Conservation (phyloP, 2,888 invertebrate species). For the Caenorhabditis parvicauda region DNA sequence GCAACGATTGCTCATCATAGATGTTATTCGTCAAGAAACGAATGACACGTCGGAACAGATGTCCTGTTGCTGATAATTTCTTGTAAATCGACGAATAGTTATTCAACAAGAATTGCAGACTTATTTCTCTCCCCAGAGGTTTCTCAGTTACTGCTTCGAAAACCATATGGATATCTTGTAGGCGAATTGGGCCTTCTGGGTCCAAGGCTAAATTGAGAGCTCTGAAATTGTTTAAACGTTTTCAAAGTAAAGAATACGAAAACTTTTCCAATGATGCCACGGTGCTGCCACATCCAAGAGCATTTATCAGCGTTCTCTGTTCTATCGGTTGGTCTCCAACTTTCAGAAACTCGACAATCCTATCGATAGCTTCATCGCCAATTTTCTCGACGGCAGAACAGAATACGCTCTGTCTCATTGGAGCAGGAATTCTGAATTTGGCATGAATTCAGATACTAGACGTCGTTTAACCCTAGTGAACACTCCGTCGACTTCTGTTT, state of each 20-base stretch:
- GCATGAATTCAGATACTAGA: no score
- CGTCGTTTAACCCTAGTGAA: no score
- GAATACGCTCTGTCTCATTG: no score
- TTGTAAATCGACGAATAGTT: conserved; percentile 53
- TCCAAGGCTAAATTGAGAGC: conserved; percentile 46
- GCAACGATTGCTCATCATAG: no score
- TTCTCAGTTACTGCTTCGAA: conserved; percentile 38
- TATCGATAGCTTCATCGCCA: no score
- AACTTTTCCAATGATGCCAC: conserved; percentile 50
- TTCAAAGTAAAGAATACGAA: neutral
- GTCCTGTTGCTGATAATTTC: no score
- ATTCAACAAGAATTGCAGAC: conserved; percentile 53
- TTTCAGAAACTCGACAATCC: conserved; percentile 32
- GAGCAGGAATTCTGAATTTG: no score
- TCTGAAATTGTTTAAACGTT: no score
- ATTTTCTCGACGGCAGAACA: no score
- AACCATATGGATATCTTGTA: conserved; percentile 50
- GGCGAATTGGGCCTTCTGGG: conserved; percentile 41
- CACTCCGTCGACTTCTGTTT: no score
- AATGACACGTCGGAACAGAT: no score
- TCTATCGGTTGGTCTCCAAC: conserved; percentile 47
- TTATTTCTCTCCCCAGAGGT: conserved; percentile 42
- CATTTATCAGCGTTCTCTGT: conserved; percentile 41
- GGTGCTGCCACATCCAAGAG: conserved; percentile 50
- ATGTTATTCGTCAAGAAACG: no score